phyloP scores from a whole-genome alignment of 2,888 invertebrate genomes.

The Coronaproctus castanopsis region DNA sequence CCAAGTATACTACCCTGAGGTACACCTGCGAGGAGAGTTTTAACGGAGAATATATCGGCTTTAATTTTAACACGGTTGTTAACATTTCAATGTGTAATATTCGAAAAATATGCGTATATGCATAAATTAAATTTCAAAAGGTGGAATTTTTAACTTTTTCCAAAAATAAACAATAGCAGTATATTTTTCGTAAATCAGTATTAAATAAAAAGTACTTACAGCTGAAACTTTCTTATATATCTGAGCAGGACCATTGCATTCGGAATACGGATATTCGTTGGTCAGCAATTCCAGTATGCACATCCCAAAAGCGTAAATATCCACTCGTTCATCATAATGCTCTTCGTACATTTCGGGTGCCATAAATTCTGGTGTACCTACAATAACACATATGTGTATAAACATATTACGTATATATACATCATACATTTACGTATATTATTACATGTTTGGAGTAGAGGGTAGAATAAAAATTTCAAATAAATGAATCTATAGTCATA shows the following conservation, averaged over 20 bases:
- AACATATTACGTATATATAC: too few species aligned
- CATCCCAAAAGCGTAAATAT: conserved; percentile 99
- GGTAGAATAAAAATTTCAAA: too few species aligned
- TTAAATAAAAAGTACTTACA: conserved; percentile 37
- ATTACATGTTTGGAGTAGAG: too few species aligned
- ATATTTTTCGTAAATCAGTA: too few species aligned
- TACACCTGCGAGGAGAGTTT: too few species aligned
- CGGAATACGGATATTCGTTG: conserved; percentile 96
- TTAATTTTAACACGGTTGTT: too few species aligned
- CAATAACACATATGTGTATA: too few species aligned
- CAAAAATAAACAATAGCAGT: neutral
- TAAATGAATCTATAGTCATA: too few species aligned
- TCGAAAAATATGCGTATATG: conserved; percentile 2
- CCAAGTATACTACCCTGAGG: too few species aligned
- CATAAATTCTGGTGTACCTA: conserved; percentile 84
- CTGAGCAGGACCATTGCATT: conserved; percentile 95
- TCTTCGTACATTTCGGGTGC: conserved; percentile 99
- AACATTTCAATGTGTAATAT: too few species aligned
- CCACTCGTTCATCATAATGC: conserved; percentile 96
- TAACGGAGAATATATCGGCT: too few species aligned
- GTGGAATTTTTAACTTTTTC: neutral
- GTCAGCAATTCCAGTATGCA: conserved; percentile 99
- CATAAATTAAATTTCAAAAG: neutral
- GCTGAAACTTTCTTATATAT: conserved; percentile 97
- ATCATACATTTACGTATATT: too few species aligned